Base-by-base conservation (phyloP, 2,888 invertebrate species). In the Hecatera dysodea region DNA sequence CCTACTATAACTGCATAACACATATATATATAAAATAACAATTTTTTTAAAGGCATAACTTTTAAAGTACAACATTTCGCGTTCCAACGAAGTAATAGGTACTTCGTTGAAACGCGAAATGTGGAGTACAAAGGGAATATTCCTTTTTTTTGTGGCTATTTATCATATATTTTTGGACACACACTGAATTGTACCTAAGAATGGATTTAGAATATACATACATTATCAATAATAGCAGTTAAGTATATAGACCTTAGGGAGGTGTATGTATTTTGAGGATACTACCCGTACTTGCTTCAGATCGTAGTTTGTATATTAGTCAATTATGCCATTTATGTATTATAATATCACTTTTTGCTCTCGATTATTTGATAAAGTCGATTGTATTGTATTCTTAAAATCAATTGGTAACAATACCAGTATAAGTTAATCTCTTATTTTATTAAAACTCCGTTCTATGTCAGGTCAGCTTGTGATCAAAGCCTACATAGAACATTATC, bases 241-340 rank as follows among this genome's bases (percentile, higher is more conserved):
- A 36, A n/a, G n/a, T 4, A 36, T 24, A 17, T 17, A 27, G 17
- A 29, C 22, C 39, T 27, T 60, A n/a, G 0, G 17, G 9, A 33
- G 12, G 39, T 39, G 39, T 29, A 27, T 0, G 2, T 29, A 1
- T 42, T 44, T 61, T 44, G 11, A 42, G 6, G 33, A 15, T 46
- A 1, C 8, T 12, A 55, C 33, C 8, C 6, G n/a, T n/a, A n/a
- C 15, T 36, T 44, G 39, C 33, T 56, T 61, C 0, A 27, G 4
- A 61, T 22, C 36, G 61, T 36, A 52, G 61, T 59, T 62, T 56
- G 19, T 63, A 50, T 60, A 62, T 68, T 52, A 78, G 46, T 67
- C 42, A 77, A 44, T 2, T 60, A 65, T 61, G 62, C 76, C 59
- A 79, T 72, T 46, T 64, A 33, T 57, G 15, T 68, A 72, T 71